These are phyloP conservation scores for Pelochelys cantorii DNA, from an alignment of 2,797 vertebrate species.

Conservation along the genomic window DNA sequence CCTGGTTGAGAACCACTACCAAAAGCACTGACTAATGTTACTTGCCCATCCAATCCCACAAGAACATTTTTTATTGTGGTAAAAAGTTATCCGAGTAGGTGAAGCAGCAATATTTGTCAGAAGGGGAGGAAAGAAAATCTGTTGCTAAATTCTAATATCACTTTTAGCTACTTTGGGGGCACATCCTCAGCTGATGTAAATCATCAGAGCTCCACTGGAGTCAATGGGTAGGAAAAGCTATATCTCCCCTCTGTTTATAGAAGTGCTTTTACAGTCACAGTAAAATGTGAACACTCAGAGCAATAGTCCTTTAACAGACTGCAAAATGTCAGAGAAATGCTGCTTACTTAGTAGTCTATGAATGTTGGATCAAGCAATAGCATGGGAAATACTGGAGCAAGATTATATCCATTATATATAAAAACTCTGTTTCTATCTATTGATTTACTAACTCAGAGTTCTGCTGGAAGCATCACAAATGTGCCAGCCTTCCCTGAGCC, in stretches of 20 bases:
- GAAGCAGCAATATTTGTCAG: not conserved
- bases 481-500: not conserved
- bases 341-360: not conserved
- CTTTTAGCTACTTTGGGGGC: not conserved
- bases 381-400: not conserved
- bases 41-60: not conserved
- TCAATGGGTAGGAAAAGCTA: not conserved
- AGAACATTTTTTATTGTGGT: not conserved
- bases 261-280: not conserved
- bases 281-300: accelerated
- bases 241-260: not conserved
- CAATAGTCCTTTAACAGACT: not conserved
- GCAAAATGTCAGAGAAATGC: not conserved
- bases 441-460: constrained; percentile 29
- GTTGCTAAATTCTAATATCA: not conserved
- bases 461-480: not conserved
- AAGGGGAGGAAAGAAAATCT: not conserved
- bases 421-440: not conserved
- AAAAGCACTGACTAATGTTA: not conserved
- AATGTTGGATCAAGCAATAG: not conserved
- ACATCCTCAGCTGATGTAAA: accelerated
- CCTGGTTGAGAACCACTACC: no score
- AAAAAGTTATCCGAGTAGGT: not conserved
- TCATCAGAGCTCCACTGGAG: not conserved
- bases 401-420: not conserved